phyloP scores from a whole-genome alignment of 2,113 vertebrate genomes.

The Meriones unguiculatus region DNA sequence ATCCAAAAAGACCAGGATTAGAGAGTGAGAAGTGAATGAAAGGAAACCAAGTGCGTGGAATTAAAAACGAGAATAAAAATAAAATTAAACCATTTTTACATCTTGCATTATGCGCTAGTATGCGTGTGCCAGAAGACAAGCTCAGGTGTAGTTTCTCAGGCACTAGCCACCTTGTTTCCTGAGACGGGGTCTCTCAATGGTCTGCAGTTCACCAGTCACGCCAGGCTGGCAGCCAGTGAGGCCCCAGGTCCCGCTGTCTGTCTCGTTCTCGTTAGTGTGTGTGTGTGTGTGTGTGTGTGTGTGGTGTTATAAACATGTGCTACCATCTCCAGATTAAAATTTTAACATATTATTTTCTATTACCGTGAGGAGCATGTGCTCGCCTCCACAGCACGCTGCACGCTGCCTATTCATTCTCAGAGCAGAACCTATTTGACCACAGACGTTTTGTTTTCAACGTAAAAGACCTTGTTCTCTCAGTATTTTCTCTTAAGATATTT shows the following conservation, averaged over 20 bases:
- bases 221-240: background rate
- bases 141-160: background rate
- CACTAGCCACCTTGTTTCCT: background rate
- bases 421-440: background rate
- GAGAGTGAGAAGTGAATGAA: background rate
- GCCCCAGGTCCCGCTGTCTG: too few species aligned
- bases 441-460: background rate
- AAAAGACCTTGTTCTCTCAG: background rate
- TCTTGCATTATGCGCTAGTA: background rate
- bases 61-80: background rate
- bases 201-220: background rate
- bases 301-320: background rate
- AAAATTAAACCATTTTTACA: background rate
- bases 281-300: background rate
- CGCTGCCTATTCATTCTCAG: background rate
- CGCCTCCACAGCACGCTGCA: too few species aligned
- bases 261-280: background rate
- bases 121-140: background rate
- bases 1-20: background rate
- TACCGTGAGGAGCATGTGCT: background rate
- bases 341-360: background rate
- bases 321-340: background rate
- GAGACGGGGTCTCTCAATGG: background rate
- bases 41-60: background rate
- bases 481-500: conserved; percentile 15